A percentile compares a stretch with the other conserved stretches of the same genome.
Evolutionary conservation across 2,888 invertebrate species (phyloP).

Genomic region (Gerris lacustris): DNA sequence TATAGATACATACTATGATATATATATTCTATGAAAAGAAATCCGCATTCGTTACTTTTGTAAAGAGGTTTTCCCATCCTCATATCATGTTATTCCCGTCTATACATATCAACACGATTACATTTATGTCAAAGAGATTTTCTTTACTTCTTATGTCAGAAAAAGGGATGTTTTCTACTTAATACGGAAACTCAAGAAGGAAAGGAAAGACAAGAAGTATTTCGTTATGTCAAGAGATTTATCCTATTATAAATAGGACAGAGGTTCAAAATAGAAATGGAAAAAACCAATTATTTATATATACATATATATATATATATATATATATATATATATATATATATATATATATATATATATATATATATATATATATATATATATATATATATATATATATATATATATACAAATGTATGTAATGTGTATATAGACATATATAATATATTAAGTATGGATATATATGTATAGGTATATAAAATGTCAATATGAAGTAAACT

Average conservation of each 20-base stretch:
- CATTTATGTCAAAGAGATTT: too few relatives aligned
- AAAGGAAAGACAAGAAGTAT: too few relatives aligned
- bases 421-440: not conserved
- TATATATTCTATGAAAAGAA: not conserved
- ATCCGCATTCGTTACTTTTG: too few relatives aligned
- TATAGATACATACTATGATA: not conserved
- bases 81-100: too few relatives aligned
- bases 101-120: too few relatives aligned
- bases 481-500: too few relatives aligned
- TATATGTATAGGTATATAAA: not conserved
- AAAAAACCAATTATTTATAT: not conserved
- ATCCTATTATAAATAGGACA: too few relatives aligned
- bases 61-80: too few relatives aligned
- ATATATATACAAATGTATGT: not conserved
- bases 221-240: too few relatives aligned
- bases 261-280: not conserved
- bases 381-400: not conserved
- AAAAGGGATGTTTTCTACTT: too few relatives aligned
- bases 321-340: conserved; percentile 1
- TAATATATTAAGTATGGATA: not conserved
- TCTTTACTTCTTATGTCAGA: too few relatives aligned
- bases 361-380: not conserved
- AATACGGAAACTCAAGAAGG: too few relatives aligned
- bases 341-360: not conserved
- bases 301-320: not conserved